Conservation (phyloP, 2,797 vertebrate genomes). For the Lagocephalus sceleratus region DNA sequence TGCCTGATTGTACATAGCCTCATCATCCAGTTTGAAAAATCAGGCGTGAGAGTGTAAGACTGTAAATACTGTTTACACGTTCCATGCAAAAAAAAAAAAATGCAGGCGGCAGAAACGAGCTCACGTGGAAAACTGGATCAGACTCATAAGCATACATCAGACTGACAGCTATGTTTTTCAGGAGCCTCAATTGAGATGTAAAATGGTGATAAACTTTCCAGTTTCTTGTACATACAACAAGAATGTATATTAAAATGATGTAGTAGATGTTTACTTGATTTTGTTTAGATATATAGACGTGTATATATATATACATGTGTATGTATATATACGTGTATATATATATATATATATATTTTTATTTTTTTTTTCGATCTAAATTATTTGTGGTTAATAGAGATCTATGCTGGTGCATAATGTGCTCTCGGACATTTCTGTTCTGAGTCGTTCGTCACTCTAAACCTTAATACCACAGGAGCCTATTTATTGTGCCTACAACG, state of each 20-base stretch:
- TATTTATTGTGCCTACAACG: constrained; percentile 68
- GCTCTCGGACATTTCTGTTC: constrained; percentile 60
- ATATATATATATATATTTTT: constrained; percentile 42
- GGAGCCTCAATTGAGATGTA: constrained; percentile 69
- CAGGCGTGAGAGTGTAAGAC: constrained; percentile 35
- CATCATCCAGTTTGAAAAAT: constrained; percentile 53
- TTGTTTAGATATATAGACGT: constrained; percentile 52
- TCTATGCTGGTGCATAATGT: constrained; percentile 62
- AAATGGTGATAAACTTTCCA: constrained; percentile 56
- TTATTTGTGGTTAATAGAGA: constrained; percentile 71
- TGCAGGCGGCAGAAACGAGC: constrained; percentile 75
- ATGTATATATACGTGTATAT: no score
- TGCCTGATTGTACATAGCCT: constrained; percentile 66
- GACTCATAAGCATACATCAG: constrained; percentile 46
- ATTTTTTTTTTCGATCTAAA: constrained; percentile 61
- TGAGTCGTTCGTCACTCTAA: constrained; percentile 66
- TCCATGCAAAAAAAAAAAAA: constrained; percentile 66
- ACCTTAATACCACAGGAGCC: constrained; percentile 73
- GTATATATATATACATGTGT: constrained; percentile 27
- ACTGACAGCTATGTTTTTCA: constrained; percentile 66
- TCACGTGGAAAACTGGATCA: constrained; percentile 77
- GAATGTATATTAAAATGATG: constrained; percentile 70
- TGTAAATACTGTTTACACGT: constrained; percentile 79
- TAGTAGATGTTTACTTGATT: constrained; percentile 70
- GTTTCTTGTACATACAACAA: constrained; percentile 75